Evolutionary conservation across 2,113 vertebrate species (phyloP), one percentile per base, ranked within the genome.

Genomic region (Python bivittatus): DNA sequence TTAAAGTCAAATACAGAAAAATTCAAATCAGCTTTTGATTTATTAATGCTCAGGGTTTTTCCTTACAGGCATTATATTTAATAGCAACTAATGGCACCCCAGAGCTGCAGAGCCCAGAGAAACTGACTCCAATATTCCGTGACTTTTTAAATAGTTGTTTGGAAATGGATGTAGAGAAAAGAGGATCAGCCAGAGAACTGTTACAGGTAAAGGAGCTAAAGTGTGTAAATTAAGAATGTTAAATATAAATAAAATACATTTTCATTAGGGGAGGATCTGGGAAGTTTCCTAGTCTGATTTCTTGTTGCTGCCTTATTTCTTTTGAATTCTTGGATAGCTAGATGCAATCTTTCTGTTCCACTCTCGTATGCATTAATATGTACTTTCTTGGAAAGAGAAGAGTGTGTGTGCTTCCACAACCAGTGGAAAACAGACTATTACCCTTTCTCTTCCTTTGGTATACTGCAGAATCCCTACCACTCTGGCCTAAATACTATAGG

Each of bases 71-170:
- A 23, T 98, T 99, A 72, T 99, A 99, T 97, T 98, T 99, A 95
- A 99, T 99, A 96, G 99, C 99, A 96, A 99, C 99, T 89, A 99
- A 99, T 84, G 99, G 99, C 96, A 99, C 99, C 25, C 99, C 99
- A 9, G 99, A 99, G 94, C 98, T 99, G 84, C 99, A 99, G 96
- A 99, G 99, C 95, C 99, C 99, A 0, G 99, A 99, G 96, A 99
- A 99, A 95, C 97, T 99, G 91, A 99, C 99, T 3, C 98, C 99
- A 3, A 98, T 99, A 96, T 99, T 99, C 98, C 98, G 99, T 92
- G 99, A 99, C 95, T 99, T 99, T 97, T 98, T 99, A 95, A 99
- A 99, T 97, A 97, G 98, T 60, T 99, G 99, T 96, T 97, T 99
- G 97, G 99, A 99, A 95, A 99, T 99, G 99, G 99, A 99, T 93